Evolutionary conservation across 1,140 invertebrate genomes (phyloP), one percentile per base, ranked within the genome.

Genomic region (Hylaeus volcanicus): DNA sequence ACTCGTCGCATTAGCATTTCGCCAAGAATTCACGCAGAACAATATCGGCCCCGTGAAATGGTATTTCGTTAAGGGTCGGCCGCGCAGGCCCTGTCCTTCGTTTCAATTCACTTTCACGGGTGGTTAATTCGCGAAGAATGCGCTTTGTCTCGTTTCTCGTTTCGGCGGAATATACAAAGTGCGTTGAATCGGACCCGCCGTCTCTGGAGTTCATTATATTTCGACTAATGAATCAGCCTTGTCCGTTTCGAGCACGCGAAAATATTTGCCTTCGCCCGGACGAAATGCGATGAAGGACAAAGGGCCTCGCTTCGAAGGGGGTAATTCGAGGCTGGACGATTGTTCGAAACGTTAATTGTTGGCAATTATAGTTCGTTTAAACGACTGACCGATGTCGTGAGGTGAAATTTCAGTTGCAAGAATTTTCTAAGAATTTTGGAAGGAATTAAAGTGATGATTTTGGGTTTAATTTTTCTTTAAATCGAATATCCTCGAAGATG

Each of bases 21-120:
- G 11, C 43, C 37, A 43, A 61, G 56, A 71, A 71, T 63, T 26
- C 45, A 15, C 37, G 45, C 66, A 48, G 15, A 60, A 53, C 37
- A 60, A 71, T 77, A 70, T 53, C 66, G 14, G 37, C 5, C n/a
- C 65, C 2, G 45, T n/a, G 37, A n/a, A n/a, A 37, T n/a, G 56
- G 51, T 41, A n/a, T 58, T 43, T 43, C n/a, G 45, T 69, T 39
- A 37, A 78, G 48, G 5, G 70, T 15, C 8, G 9, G 5, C 6
- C 15, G 43, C 61, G n/a, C 58, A n/a, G 51, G 39, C 43, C 56
- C 61, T 55, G 53, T 61, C 56, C 41, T 84, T 56, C 45, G 37
- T 81, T 81, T 78, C 71, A 84, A 81, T 81, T 81, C 73, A 70
- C 69, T 84, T 84, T 79, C 69, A 72, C 75, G 70, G 60, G 6